Evolutionary conservation across 1,140 invertebrate species (phyloP).

Genomic region (Euborellia annulipes): DNA sequence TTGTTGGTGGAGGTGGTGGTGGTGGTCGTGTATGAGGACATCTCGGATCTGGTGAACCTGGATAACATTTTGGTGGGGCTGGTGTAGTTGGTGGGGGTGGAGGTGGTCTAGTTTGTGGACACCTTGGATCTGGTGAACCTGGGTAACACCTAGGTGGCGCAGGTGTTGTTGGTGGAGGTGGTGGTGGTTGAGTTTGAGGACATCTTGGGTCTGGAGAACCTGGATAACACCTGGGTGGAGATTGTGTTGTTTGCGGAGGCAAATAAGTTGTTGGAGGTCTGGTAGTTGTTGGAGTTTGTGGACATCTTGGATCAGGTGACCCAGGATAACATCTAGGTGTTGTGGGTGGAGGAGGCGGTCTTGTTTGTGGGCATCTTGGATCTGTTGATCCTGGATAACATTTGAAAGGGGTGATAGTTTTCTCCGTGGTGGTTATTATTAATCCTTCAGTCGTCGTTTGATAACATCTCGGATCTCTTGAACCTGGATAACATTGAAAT

Average conservation of each 20-base stretch:
- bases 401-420: constrained; percentile 1
- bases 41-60: constrained; percentile 16
- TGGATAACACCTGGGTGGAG: constrained; percentile 25
- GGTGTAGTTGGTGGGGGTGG: constrained; percentile 14
- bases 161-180: constrained; percentile 9
- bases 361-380: constrained; percentile 14
- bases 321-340: constrained; percentile 23
- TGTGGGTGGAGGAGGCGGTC: constrained; percentile 15
- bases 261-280: constrained; percentile 11
- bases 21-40: constrained; percentile 18
- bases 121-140: constrained; percentile 20
- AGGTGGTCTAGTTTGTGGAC: constrained; percentile 12
- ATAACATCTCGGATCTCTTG: constrained; percentile 13
- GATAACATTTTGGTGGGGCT: constrained; percentile 9
- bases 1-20: constrained; percentile 16
- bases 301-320: constrained; percentile 25
- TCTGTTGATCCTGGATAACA: constrained; percentile 15
- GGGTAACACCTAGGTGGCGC: constrained; percentile 16
- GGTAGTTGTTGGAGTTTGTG: constrained; percentile 17
- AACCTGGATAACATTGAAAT: constrained; percentile 12
- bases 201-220: constrained; percentile 19
- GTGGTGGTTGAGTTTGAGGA: constrained; percentile 1
- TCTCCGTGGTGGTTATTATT: constrained; percentile 5
- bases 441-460: constrained; percentile 8
- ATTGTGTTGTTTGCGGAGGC: constrained; percentile 17